phyloP scores from a whole-genome alignment of 2,797 vertebrate genomes.

The Argyrosomus regius region DNA sequence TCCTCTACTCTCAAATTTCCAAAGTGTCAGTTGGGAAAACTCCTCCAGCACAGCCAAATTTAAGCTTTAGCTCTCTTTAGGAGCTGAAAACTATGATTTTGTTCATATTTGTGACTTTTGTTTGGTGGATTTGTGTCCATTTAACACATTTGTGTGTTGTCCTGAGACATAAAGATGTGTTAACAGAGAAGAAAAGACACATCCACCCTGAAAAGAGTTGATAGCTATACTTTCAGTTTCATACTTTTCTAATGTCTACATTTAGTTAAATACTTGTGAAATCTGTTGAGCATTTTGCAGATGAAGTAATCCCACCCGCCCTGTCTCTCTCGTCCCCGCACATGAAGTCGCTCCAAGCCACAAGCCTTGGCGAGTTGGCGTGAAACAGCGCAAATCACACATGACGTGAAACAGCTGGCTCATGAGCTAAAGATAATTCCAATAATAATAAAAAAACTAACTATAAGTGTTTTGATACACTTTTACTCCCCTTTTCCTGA shows the following conservation, averaged over 20 bases:
- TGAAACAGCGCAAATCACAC: constrained; percentile 68
- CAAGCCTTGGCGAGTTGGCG: constrained; percentile 50
- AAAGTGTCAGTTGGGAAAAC: constrained; percentile 6
- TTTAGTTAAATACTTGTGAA: constrained; percentile 37
- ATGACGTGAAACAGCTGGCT: constrained; percentile 68
- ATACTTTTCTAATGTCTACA: neutral
- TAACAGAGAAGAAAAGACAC: too few species aligned
- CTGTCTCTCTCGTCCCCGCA: constrained; percentile 55
- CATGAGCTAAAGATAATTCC: constrained; percentile 54
- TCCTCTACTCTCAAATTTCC: constrained; percentile 15
- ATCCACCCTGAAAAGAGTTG: neutral
- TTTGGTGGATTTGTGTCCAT: neutral
- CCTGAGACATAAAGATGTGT: neutral
- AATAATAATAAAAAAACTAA: constrained; percentile 34
- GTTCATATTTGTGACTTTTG: too few species aligned
- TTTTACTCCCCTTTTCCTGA: constrained; percentile 49
- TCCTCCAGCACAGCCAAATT: neutral
- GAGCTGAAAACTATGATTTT: too few species aligned
- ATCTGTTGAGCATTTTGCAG: constrained; percentile 9
- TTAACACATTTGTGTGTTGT: neutral
- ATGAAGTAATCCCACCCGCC: constrained; percentile 69
- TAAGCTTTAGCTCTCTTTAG: too few species aligned
- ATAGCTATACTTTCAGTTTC: neutral
- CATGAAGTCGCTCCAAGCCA: constrained; percentile 54
- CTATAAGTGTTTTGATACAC: constrained; percentile 42